Base-by-base conservation (phyloP, 2,113 vertebrate genomes). In the Gadus macrocephalus region DNA sequence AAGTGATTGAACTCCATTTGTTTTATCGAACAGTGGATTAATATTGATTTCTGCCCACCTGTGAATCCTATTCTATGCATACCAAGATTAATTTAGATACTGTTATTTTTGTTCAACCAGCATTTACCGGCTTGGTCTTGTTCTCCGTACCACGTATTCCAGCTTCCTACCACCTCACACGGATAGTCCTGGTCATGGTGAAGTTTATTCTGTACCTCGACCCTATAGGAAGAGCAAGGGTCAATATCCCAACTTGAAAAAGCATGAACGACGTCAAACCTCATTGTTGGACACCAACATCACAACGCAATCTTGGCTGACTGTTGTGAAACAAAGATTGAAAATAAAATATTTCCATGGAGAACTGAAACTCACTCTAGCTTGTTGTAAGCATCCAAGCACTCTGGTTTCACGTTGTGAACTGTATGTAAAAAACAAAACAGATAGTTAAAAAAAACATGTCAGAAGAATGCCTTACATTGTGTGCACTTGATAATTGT, bases 81-180 rank as follows among this genome's bases (percentile, higher is more conserved):
- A 6, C 31, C 31, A 35, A 5, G 31, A 35, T 35, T 35, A 4
- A 35, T 35, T 35, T 35, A 49, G 42, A 14, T 49, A 49, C 42
- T 14, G 42, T 2, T 9, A 14, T 49, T 49, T 49, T 14, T 49
- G 42, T 9, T 12, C 42, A 7, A 9, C 42, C 42, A 14, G 6
- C 9, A 8, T 83, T 77, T 81, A 98, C 97, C 97, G 75, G 96
- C 94, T 85, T 99, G 97, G 87, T 99, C 96, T 85, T 98, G 96
- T 28, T 99, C 95, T 27, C 96, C 97, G 0, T 98, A 99, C 96
- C 95, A 98, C 0, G 95, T 98, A 67, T 96, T 98, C 97, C 97
- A 99, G 91, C 96, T 98, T 27, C 97, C 97, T 25, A 97, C 92
- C 12, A 98, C 89, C 17, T 96, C 94, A 67, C 96, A 98, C 0